Evolutionary conservation across 1,140 invertebrate species (phyloP).

Genomic region (Musca vetustissima): DNA sequence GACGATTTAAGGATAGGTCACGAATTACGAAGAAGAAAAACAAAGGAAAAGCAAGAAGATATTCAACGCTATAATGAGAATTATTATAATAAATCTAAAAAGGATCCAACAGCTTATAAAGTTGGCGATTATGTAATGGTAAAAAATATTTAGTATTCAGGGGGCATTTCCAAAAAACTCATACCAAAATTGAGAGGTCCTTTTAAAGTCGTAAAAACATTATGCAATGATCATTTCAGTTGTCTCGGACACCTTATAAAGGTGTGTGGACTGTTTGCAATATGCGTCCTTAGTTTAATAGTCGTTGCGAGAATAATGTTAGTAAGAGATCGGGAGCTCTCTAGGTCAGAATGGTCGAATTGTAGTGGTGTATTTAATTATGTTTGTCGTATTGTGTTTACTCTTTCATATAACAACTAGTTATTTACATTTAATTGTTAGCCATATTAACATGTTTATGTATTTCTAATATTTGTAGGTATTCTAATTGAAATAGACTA

Average conservation of each 20-base stretch:
- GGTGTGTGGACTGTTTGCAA: conserved; percentile 18
- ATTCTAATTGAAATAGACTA: too few relatives aligned
- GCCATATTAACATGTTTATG: too few relatives aligned
- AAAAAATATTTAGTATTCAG: conserved; percentile 14
- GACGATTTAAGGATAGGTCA: too few relatives aligned
- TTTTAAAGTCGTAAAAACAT: conserved; percentile 16
- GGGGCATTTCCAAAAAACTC: conserved; percentile 3
- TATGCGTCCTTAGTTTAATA: conserved; percentile 11
- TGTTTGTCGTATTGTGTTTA: too few relatives aligned
- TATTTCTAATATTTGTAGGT: too few relatives aligned
- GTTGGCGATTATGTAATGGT: conserved; percentile 16
- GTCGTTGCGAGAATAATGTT: neutral
- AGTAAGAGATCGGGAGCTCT: conserved; percentile 15
- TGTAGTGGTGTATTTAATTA: too few relatives aligned
- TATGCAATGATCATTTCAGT: conserved; percentile 19
- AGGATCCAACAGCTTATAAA: neutral
- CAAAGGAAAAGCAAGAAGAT: too few relatives aligned
- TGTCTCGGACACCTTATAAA: conserved; percentile 20
- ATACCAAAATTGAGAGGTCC: conserved; percentile 27
- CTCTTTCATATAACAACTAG: too few relatives aligned
- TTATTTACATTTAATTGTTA: too few relatives aligned
- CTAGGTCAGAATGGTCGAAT: conserved; percentile 20
- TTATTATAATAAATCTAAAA: neutral
- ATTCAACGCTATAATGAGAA: neutral
- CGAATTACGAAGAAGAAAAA: too few relatives aligned